Evolutionary conservation across 2,888 invertebrate genomes (phyloP).

Genomic region (Acleris laterana): DNA sequence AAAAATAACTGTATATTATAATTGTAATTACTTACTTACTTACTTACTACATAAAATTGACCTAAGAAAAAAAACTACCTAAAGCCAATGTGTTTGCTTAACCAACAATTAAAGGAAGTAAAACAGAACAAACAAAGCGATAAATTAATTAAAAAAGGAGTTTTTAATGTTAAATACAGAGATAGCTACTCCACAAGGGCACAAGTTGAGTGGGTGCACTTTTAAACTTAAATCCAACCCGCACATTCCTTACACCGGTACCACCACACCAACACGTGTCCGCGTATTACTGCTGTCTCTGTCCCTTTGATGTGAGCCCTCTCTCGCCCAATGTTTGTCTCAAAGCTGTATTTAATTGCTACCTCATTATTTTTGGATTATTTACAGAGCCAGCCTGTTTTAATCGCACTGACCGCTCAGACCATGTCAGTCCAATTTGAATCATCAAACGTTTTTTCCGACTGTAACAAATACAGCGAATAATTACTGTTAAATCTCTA

Average conservation of each 20-base stretch:
- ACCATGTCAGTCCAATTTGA: constrained; percentile 49
- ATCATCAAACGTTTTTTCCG: constrained; percentile 64
- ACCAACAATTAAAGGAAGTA: too few relatives aligned
- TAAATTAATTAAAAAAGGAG: too few relatives aligned
- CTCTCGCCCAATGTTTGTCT: constrained; percentile 63
- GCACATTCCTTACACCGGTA: background rate
- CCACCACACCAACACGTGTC: constrained; percentile 51
- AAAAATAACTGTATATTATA: too few relatives aligned
- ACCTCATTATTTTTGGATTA: constrained; percentile 83
- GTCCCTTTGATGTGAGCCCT: constrained; percentile 71
- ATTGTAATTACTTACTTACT: too few relatives aligned
- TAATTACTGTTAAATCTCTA: constrained; percentile 65
- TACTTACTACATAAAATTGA: too few relatives aligned
- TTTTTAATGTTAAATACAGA: too few relatives aligned
- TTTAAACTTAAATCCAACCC: background rate
- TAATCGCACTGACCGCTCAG: constrained; percentile 56
- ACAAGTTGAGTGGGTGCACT: too few relatives aligned
- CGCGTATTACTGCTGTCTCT: constrained; percentile 40
- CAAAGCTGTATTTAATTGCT: constrained; percentile 80
- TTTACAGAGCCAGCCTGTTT: constrained; percentile 69
- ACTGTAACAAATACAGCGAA: constrained; percentile 31
- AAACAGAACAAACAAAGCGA: too few relatives aligned
- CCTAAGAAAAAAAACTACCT: too few relatives aligned
- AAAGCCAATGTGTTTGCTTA: too few relatives aligned
- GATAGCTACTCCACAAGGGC: too few relatives aligned